Conservation (phyloP, 2,888 invertebrate genomes). For the Tetramorium bicarinatum region DNA sequence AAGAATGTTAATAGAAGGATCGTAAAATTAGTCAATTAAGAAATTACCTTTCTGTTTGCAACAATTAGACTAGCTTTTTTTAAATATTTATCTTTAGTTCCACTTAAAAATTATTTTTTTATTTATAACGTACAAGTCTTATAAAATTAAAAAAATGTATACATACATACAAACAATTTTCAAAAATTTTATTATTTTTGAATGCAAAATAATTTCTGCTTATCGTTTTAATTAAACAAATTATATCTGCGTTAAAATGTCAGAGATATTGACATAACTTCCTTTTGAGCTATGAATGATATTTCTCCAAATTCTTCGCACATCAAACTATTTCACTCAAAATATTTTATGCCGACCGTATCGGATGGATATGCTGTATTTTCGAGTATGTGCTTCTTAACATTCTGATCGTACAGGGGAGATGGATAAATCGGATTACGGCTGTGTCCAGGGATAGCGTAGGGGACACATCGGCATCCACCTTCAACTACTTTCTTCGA, state of each 20-base stretch:
- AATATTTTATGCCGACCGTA: slow-evolving; percentile 20
- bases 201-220: neutral
- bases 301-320: slow-evolving; percentile 12
- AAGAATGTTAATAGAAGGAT: neutral
- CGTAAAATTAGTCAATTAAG: neutral
- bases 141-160: neutral
- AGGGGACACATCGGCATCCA: slow-evolving; percentile 46
- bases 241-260: neutral
- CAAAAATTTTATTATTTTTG: neutral
- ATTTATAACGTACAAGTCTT: neutral
- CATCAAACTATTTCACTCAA: slow-evolving; percentile 21
- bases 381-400: slow-evolving; percentile 48
- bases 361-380: neutral
- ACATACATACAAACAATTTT: neutral
- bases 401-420: slow-evolving; percentile 65
- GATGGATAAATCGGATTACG: slow-evolving; percentile 73
- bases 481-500: slow-evolving; percentile 56
- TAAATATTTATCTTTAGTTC: neutral
- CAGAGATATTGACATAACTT: neutral
- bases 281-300: slow-evolving; percentile 4
- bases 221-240: neutral
- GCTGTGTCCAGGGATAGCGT: slow-evolving; percentile 60
- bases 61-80: neutral
- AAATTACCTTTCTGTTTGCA: neutral
- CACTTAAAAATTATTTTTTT: neutral